Conservation (phyloP, 2,888 invertebrate species). For the Rhamnusium bicolor region DNA sequence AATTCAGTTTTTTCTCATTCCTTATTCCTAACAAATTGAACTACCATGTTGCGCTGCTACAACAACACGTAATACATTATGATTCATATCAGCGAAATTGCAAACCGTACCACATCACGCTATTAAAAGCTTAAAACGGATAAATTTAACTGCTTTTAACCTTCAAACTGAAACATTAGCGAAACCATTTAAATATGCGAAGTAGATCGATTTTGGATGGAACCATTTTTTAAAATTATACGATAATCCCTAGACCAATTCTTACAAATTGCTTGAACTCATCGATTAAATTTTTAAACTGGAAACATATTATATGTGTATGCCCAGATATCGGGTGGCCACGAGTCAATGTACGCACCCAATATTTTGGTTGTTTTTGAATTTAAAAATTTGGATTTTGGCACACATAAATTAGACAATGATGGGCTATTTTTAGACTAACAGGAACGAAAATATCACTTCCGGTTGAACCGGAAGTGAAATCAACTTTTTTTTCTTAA, state of each 20-base stretch:
- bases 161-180: neutral
- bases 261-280: neutral
- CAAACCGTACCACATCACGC: neutral
- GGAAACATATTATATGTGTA: too few species aligned
- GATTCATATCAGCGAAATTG: neutral
- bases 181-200: conserved; percentile 36
- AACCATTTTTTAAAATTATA: conserved; percentile 42
- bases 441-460: too few species aligned
- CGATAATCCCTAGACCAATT: neutral
- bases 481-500: too few species aligned
- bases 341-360: too few species aligned
- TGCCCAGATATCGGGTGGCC: too few species aligned
- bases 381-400: too few species aligned
- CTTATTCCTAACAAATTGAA: neutral
- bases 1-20: neutral
- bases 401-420: too few species aligned
- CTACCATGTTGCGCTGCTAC: neutral
- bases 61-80: neutral
- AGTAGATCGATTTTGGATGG: conserved; percentile 5
- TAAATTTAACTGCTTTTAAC: conserved; percentile 17
- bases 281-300: too few species aligned
- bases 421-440: too few species aligned
- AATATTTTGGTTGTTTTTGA: too few species aligned
- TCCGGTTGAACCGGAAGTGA: too few species aligned
- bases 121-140: neutral